These are phyloP conservation scores for Cheilinus undulatus DNA, from an alignment of 2,113 vertebrate species.

Conservation along the genomic window DNA sequence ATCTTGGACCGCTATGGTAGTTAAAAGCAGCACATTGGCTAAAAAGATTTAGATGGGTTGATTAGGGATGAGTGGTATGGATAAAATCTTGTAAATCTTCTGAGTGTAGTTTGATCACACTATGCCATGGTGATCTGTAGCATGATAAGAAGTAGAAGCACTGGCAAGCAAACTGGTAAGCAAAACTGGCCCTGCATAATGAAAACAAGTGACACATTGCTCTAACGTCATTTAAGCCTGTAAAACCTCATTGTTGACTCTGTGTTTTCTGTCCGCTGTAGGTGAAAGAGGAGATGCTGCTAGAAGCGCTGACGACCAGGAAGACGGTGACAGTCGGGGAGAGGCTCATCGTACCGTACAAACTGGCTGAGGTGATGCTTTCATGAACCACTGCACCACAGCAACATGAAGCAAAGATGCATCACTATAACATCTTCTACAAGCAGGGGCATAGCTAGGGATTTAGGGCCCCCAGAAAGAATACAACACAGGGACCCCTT, in stretches of 20 bases:
- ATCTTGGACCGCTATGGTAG: conserved; percentile 23
- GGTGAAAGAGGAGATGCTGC: conserved; percentile 98
- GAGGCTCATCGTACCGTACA: conserved; percentile 95
- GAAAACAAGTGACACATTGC: not conserved
- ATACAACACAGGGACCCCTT: no score
- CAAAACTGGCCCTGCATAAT: no score
- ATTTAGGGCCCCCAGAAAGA: no score
- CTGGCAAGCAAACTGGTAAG: no score
- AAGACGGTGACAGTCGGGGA: conserved; percentile 98
- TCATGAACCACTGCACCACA: not conserved
- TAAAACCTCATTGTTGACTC: not conserved
- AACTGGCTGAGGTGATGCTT: conserved; percentile 90
- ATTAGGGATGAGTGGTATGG: not conserved
- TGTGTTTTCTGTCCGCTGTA: conserved; percentile 59
- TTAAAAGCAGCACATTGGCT: not conserved
- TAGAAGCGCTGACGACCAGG: conserved; percentile 95
- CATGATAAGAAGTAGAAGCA: no score
- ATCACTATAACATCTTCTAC: no score
- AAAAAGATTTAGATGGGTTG: not conserved
- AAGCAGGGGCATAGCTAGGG: no score
- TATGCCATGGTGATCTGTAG: not conserved
- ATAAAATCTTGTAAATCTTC: not conserved
- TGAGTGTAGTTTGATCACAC: not conserved
- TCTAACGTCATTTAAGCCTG: not conserved
- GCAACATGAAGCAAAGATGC: not conserved